phyloP scores from a whole-genome alignment of 64 coral and sea anemone species.

The Platygyra sinensis region DNA sequence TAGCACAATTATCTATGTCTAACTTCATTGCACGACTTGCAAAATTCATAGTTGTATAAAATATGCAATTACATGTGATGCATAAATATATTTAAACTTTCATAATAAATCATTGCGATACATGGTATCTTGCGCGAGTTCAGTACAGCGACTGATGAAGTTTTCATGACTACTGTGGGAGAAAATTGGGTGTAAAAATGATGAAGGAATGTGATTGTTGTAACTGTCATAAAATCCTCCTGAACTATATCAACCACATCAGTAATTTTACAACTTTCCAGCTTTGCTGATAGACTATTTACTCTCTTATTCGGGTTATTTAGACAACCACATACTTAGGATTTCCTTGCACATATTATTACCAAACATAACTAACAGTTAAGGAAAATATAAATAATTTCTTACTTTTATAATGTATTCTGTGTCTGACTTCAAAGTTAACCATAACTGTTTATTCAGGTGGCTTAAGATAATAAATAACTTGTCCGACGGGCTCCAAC shows the following conservation, averaged over 20 bases:
- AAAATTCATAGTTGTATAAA: neutral
- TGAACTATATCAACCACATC: neutral
- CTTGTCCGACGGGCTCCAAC: slow-evolving; percentile 5
- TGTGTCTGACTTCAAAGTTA: neutral
- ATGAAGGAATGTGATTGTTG: too few species aligned
- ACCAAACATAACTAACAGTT: neutral
- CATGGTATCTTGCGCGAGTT: neutral
- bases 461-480: slow-evolving; percentile 20
- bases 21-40: neutral
- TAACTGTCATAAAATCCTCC: too few species aligned
- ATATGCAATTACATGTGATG: neutral
- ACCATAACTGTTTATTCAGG: neutral
- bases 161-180: too few species aligned
- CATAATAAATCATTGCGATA: neutral
- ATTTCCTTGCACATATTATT: slow-evolving; percentile 8
- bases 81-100: slow-evolving; percentile 18
- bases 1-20: too few species aligned
- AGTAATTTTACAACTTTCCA: slow-evolving; percentile 8
- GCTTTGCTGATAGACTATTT: slow-evolving; percentile 16
- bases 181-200: too few species aligned
- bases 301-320: neutral
- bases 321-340: neutral
- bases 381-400: slow-evolving; percentile 14
- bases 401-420: slow-evolving; percentile 7
- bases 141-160: too few species aligned